Evolutionary conservation across 2,113 vertebrate genomes (phyloP), one percentile per base, ranked within the genome.

Genomic region (Phylloscopus trochiloides): DNA sequence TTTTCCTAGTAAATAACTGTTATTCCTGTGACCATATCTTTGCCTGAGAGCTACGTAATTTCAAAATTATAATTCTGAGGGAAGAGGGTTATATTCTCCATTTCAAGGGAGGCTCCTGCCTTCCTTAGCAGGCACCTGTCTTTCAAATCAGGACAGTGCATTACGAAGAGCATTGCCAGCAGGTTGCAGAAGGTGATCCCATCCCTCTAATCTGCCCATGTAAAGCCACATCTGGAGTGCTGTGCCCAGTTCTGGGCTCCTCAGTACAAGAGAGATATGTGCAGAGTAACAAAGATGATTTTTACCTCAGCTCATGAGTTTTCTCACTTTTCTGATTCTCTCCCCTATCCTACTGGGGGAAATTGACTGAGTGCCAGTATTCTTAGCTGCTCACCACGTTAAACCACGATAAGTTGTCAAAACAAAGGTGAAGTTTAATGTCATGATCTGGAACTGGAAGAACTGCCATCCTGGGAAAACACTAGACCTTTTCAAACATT

Each of bases 181-280:
- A 14, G 19, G 16, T 20, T 0, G 1, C n/a, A 8, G 14, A n/a
- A 42, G 24, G 16, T 34, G 29, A 40, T 26, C 9, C n/a, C 12
- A 7, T 12, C 34, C 29, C 19, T 52, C 18, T 19, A 17, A 40
- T 14, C 29, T 47, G 12, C 13, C 16, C 7, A 17, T 14, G 21
- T 18, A 50, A 67, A 26, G 7, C 9, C 21, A 51, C 17, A 14
- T 21, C 15, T 70, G 63, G 18, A 28, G 29, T 36, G 6, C 5
- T 29, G n/a, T 40, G 47, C 62, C 24, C 40, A 12, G 12, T n/a
- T 61, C 54, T 38, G 45, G 28, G 7, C 14, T 76, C 13, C 40
- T 54, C 24, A 29, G 40, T 8, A 24, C 4, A 17, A 12, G 13
- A n/a, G 29, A 14, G 16, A 40, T 13, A 25, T 7, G 18, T 18